Base-by-base conservation (phyloP, 2,888 invertebrate genomes). In the Prionchulus punctatus region DNA sequence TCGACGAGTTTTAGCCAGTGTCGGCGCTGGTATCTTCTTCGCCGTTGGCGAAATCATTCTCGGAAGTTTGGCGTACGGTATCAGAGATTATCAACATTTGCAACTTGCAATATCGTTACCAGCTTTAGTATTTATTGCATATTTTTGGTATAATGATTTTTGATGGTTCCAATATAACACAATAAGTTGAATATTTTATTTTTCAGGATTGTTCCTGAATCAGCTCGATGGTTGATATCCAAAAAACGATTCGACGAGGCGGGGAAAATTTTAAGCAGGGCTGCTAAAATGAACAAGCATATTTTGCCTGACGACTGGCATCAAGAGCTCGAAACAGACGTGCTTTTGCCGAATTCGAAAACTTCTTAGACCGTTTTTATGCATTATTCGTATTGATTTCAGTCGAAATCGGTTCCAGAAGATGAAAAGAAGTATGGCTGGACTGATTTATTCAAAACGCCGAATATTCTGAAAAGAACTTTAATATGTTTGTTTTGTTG, bases 21-120 rank as follows among this genome's bases (percentile, higher is more conserved):
- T 72, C 23, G 64, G 71, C 27, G 67, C 71, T 1, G 70, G 72
- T 27, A 64, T 67, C 43, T 72, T 72, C 62, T 74, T 71, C 62
- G 68, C 72, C 0, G 23, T 69, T n/a, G 73, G 74, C 2, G 57
- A 65, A 28, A 60, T 66, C 1, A 53, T 66, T 31, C 62, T 70
- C 27, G 70, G 71, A 1, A 59, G 61, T n/a, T 59, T 66, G n/a
- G 71, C 70, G 7, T 66, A 63, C 56, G 62, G 53, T 48, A 57
- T 71, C 42, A 63, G 67, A 18, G 64, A 70, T 54, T 70, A 67
- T 55, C 67, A 62, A 43, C 59, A 60, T 45, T 63, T 70, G 2
- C 67, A 69, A 52, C 51, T 66, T 18, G 62, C 63, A 43, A 65
- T 70, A 42, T 62, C 69, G n/a, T 57, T 65, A 0, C 68, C 70